Evolutionary conservation across 2,113 vertebrate species (phyloP).

Genomic region (Condylura cristata): DNA sequence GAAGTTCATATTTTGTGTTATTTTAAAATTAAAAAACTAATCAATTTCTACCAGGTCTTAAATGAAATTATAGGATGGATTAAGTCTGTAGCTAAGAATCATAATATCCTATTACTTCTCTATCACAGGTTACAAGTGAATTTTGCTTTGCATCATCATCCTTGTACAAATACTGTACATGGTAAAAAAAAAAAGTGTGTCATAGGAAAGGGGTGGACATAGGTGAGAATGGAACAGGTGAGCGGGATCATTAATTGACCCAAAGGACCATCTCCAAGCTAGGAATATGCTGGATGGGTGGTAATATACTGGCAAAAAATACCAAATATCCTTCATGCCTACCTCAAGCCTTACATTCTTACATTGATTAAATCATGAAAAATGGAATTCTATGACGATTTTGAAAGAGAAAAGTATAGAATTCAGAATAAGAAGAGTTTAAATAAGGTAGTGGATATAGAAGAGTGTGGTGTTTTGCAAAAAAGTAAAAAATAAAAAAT

Average conservation of each 20-base stretch:
- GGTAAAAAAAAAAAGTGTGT: not conserved
- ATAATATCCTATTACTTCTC: not conserved
- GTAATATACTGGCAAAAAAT: not conserved
- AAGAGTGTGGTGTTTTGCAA: not conserved
- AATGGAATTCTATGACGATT: not conserved
- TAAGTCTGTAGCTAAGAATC: not conserved
- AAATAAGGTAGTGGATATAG: not conserved
- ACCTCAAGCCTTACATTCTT: not conserved
- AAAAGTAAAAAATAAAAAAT: not conserved
- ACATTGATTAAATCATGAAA: not conserved
- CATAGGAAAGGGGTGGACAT: not conserved
- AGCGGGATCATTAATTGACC: not conserved
- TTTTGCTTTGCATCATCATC: not conserved
- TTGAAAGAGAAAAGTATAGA: not conserved
- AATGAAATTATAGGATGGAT: not conserved
- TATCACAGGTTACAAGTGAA: not conserved
- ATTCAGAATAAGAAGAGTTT: not conserved
- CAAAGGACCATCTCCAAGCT: not conserved
- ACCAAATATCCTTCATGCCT: not conserved
- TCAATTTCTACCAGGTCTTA: not conserved
- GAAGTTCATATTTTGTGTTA: not conserved
- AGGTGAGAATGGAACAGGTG: not conserved
- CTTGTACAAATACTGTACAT: not conserved
- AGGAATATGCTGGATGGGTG: too few relatives aligned
- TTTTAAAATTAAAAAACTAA: not conserved